A percentile compares a stretch with the other conserved stretches of the same genome.
Evolutionary conservation across 2,888 invertebrate genomes (phyloP).

Genomic region (Ormyrus labotus): DNA sequence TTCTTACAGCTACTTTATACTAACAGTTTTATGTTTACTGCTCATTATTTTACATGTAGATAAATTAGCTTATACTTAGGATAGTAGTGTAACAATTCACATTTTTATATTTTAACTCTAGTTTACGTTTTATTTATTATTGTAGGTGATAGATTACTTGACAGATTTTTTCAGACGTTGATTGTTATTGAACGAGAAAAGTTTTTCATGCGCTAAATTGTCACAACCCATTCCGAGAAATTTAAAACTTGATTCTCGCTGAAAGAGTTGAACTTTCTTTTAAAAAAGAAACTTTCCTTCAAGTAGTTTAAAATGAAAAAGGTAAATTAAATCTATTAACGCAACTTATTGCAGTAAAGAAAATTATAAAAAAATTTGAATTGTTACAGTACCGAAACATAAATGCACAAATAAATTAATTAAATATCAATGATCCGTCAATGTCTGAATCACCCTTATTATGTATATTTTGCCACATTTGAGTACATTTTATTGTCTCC

Average conservation of each 20-base stretch:
- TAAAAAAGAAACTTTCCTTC: no score
- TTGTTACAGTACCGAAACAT: not conserved
- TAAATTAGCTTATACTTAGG: no score
- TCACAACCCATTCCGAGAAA: no score
- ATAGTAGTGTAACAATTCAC: not conserved
- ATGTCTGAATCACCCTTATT: slow-evolving; percentile 1
- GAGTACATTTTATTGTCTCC: slow-evolving; percentile 36
- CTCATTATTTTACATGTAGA: slow-evolving; percentile 1
- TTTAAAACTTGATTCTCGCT: no score
- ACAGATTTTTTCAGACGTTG: no score
- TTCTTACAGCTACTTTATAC: not conserved
- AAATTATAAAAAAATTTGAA: not conserved
- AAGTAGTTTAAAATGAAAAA: no score
- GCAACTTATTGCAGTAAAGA: no score
- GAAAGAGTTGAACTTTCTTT: no score
- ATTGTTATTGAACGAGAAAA: no score
- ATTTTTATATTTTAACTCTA: not conserved
- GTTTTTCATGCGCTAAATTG: no score
- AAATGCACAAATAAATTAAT: not conserved
- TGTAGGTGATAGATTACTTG: no score
- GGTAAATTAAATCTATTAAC: no score
- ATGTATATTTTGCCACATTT: slow-evolving; percentile 15
- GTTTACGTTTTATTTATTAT: not conserved
- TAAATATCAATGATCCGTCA: slow-evolving; percentile 23
- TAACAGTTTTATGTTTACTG: slow-evolving; percentile 7